Evolutionary conservation across 2,888 invertebrate genomes (phyloP), one percentile per base, ranked within the genome.

Genomic region (Aspidiotus rigidus): DNA sequence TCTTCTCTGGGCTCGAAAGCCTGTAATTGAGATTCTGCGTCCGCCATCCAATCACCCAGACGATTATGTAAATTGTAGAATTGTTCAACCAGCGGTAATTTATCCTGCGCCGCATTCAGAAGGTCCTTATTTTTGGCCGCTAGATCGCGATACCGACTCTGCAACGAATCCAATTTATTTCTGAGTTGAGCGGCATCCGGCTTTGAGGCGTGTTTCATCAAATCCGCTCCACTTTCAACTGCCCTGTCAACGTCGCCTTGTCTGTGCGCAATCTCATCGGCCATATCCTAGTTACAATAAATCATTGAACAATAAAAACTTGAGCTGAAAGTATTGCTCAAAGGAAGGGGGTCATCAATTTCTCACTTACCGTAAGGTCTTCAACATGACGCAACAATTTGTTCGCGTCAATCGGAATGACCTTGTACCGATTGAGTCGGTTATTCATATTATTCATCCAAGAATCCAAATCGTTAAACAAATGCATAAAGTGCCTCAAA

Each of bases 361-460:
- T 67, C 56, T 56, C 62, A 80, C 83, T 82, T 73, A 85, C 86
- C 28, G 93, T 89, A 9, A 96, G 80, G 75, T 93, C 90, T 75
- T 94, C 93, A 88, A 94, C 92, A 81, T 95, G 94, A 74, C 92
- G 86, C 53, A 93, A 80, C 64, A 97, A 81, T 75, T 93, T 91
- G 75, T 97, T 96, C 70, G 91, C 90, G 75, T 93, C 92, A 0
- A 96, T 92, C 0, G 93, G 91, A 56, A 94, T 81, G 1, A 92
- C 82, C 75, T 90, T 86, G 79, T 91, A 89, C 74, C 87, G 86
- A 55, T 86, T 85, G 7, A 97, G 80, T 75, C 88, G 83, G 70
- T 85, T 84, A 75, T 95, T 94, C 88, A 92, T 92, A 74, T 82
- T 83, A 76, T 93, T 93, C 90, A 95, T 93, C 95, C 95, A 95